Base-by-base conservation (phyloP, 2,113 vertebrate genomes). In the cattle (Bos taurus) region DNA sequence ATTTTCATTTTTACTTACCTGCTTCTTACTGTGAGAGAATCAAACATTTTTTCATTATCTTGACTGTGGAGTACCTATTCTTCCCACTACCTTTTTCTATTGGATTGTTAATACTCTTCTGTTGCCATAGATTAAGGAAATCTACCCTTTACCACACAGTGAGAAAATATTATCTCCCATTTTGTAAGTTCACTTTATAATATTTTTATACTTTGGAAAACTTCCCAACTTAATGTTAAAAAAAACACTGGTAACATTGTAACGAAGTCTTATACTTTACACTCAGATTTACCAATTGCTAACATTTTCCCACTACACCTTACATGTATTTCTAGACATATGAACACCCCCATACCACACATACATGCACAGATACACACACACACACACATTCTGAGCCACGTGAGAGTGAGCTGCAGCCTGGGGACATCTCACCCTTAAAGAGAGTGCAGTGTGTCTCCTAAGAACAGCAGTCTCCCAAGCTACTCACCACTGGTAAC, bases 321-420 rank as follows among this genome's bases (percentile, higher is more conserved):
- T 81, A 67, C 2, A 23, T 12, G 9, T 48, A 50, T 77, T 62
- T 94, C 57, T 59, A 33, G 56, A 52, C 10, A 23, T 19, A 80
- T 30, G 10, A 78, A 90, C 46, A 56, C 33, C 2, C 11, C 64
- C 5, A 19, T 7, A 56, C 52, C 25, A 64, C 36, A 89, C 8
- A 67, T 2, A 62, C 21, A 17, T 0, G 11, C 7, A 62, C 25
- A 48, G 2, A 30, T 0, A 4, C 33, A 4, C 6, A 7, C 2
- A 64, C 1, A 67, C 21, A n/a, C 6, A 67, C 3, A 82, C 19
- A 43, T 15, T 67, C 67, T 80, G 59, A 71, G 52, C 28, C 26
- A 46, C 2, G 0, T 57, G 23, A 78, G 52, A 57, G 8, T 62
- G 19, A 48, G 59, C n/a, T n/a, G 56, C 30, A 80, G 48, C 8